phyloP scores from a whole-genome alignment of 2,797 vertebrate genomes.

The Syndactyla subalaris region DNA sequence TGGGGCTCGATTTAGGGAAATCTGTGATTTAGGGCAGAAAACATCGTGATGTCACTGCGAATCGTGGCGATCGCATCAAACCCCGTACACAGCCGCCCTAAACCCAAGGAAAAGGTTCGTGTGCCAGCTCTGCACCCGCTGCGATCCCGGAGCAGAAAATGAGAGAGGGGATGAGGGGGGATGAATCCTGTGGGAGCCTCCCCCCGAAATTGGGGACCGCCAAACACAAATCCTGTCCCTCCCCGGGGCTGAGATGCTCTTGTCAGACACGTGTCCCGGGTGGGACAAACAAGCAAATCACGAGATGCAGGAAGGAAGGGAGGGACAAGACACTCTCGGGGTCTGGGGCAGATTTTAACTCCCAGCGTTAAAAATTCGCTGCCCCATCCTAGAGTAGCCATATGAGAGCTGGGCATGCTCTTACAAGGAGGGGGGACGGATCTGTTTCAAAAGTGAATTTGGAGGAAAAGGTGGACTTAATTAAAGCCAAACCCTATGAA shows the following conservation, averaged over 20 bases:
- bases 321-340: background rate
- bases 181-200: background rate
- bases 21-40: constrained; percentile 52
- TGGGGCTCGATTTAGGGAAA: background rate
- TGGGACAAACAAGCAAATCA: background rate
- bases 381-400: background rate
- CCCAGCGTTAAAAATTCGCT: background rate
- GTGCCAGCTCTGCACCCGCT: fast-evolving
- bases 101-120: background rate
- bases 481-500: background rate
- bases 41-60: background rate
- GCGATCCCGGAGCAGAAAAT: fast-evolving
- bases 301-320: background rate
- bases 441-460: background rate
- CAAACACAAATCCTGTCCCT: fast-evolving
- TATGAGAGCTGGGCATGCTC: background rate
- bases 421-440: fast-evolving
- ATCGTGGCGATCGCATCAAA: background rate
- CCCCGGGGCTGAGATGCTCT: background rate
- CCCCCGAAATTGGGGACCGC: fast-evolving
- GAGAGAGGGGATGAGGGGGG: background rate
- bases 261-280: fast-evolving
- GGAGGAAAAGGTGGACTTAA: background rate
- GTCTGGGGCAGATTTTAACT: background rate
- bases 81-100: background rate